Conservation (phyloP, 2,113 vertebrate species). For the Tichodroma muraria region DNA sequence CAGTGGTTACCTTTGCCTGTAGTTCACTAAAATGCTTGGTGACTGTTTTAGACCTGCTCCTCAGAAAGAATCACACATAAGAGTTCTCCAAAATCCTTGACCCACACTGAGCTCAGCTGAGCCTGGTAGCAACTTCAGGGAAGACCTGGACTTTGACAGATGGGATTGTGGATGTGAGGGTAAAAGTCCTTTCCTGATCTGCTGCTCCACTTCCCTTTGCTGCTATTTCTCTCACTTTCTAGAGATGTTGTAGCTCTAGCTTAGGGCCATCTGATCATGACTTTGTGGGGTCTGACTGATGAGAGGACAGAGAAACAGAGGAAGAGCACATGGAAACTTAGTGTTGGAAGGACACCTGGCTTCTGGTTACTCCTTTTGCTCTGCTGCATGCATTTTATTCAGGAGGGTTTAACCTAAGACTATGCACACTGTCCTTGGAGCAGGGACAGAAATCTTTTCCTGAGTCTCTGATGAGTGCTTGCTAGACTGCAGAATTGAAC, state of each 20-base stretch:
- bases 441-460: not conserved
- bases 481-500: not conserved
- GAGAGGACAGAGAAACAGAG: not conserved
- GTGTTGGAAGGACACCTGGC: not conserved
- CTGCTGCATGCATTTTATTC: not conserved
- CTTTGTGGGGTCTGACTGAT: not conserved
- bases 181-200: not conserved
- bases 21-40: not conserved
- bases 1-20: not conserved
- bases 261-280: not conserved
- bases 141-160: not conserved
- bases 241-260: not conserved
- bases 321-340: not conserved
- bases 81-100: not conserved
- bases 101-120: not conserved
- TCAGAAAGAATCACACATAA: not conserved
- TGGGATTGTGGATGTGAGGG: not conserved
- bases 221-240: not conserved
- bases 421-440: not conserved
- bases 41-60: not conserved
- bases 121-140: not conserved
- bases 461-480: not conserved
- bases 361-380: not conserved
- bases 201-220: not conserved
- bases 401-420: not conserved